Conservation (phyloP, 2,113 vertebrate genomes). For the Platanista minor region DNA sequence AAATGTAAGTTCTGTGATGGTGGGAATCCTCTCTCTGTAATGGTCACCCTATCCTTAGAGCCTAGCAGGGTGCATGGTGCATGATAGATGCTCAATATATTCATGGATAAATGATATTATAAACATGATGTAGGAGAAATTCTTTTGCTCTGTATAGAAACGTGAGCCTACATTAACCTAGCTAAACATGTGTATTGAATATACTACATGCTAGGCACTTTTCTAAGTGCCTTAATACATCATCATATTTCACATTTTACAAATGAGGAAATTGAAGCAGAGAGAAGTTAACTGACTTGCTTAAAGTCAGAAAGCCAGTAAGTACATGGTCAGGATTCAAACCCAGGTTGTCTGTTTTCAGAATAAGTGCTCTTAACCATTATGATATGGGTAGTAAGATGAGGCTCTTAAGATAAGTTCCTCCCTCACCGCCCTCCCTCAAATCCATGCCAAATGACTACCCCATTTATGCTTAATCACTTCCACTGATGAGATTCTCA, state of each 20-base stretch:
- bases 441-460: background rate
- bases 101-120: background rate
- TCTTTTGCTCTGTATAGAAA: background rate
- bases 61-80: background rate
- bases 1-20: background rate
- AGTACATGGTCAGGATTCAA: background rate
- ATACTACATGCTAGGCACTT: background rate
- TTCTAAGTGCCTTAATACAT: background rate
- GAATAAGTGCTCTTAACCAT: background rate
- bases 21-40: background rate
- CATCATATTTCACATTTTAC: background rate
- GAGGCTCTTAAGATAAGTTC: background rate
- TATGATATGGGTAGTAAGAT: background rate
- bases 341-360: background rate
- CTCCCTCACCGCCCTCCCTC: rapidly evolving
- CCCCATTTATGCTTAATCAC: background rate
- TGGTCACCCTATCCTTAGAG: background rate
- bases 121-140: background rate
- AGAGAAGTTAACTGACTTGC: background rate
- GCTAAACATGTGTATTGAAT: background rate
- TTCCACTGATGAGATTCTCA: background rate
- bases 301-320: background rate
- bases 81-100: background rate
- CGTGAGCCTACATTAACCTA: background rate
- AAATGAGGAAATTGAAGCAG: background rate